Conservation (phyloP, 2,797 vertebrate species). For the Enteromius paludinosus region DNA sequence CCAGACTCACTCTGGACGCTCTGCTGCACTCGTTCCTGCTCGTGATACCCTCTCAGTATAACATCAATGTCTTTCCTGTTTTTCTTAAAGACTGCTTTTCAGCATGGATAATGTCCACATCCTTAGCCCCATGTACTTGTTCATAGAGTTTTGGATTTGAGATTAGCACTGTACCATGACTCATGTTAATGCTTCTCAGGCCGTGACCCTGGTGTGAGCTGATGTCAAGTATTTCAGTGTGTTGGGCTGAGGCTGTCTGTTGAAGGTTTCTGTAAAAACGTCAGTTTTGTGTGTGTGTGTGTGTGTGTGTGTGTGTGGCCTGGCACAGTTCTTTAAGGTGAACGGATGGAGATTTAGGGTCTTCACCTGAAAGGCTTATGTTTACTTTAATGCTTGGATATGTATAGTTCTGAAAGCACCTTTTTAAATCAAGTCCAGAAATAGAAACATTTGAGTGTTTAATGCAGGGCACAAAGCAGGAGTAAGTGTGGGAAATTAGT, state of each 20-base stretch:
- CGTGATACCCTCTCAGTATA: not conserved
- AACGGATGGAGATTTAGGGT: conserved; percentile 79
- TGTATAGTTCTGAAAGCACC: conserved; percentile 29
- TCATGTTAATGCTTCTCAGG: conserved; percentile 23
- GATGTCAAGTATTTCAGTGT: not conserved
- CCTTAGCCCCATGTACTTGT: not conserved
- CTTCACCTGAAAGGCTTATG: conserved; percentile 37
- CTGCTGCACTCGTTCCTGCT: not conserved
- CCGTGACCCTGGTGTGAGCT: conserved; percentile 1
- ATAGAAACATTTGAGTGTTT: conserved; percentile 7
- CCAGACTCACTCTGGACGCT: conserved; percentile 27
- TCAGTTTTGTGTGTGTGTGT: not conserved
- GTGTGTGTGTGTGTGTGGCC: not conserved
- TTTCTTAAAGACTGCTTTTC: not conserved
- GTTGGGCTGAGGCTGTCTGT: conserved; percentile 17
- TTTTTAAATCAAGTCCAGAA: conserved; percentile 4
- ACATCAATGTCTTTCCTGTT: not conserved
- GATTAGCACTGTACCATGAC: conserved; percentile 10
- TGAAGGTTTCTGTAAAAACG: not conserved
- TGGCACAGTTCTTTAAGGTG: conserved; percentile 64
- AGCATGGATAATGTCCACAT: not conserved
- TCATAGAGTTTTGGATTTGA: conserved; percentile 9
- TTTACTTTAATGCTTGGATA: conserved; percentile 49
- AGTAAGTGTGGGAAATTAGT: conserved; percentile 17
- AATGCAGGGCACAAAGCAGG: conserved; percentile 1